Conservation (phyloP, 2,113 vertebrate species). For the Lophotis ruficrista region DNA sequence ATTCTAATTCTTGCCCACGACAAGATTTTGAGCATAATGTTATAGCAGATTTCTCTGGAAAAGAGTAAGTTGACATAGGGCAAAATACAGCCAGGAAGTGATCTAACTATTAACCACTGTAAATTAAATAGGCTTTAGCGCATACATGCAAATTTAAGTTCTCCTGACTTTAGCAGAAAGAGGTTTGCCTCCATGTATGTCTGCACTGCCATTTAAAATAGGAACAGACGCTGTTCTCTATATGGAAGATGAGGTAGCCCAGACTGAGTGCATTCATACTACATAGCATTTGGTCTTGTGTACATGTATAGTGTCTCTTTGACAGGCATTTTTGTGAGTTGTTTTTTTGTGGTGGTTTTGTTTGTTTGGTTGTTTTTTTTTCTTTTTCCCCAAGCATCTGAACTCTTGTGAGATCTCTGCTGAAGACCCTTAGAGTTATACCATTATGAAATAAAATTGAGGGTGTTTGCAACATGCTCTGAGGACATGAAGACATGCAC, state of each 20-base stretch:
- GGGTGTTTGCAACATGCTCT: background rate
- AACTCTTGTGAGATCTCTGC: background rate
- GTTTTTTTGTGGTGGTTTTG: background rate
- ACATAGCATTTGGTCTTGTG: background rate
- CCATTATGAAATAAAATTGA: background rate
- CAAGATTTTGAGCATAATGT: background rate
- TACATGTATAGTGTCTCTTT: background rate
- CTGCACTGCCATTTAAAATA: background rate
- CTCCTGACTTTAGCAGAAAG: background rate
- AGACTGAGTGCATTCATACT: background rate
- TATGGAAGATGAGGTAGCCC: background rate
- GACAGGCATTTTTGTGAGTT: background rate
- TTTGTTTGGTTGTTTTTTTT: background rate
- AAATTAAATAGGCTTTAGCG: background rate
- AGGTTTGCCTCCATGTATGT: background rate
- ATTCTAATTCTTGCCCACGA: background rate
- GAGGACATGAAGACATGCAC: background rate
- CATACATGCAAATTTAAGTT: background rate
- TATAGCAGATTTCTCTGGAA: background rate
- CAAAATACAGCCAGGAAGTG: background rate
- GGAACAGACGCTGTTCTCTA: background rate
- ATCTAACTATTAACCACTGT: background rate
- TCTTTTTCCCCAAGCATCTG: no score
- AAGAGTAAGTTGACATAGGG: background rate
- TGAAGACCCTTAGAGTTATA: background rate